A percentile compares a stretch with the other conserved stretches of the same genome.
Conservation (phyloP, 2,888 invertebrate genomes). For the Gastracanthus pulcherrimus region DNA sequence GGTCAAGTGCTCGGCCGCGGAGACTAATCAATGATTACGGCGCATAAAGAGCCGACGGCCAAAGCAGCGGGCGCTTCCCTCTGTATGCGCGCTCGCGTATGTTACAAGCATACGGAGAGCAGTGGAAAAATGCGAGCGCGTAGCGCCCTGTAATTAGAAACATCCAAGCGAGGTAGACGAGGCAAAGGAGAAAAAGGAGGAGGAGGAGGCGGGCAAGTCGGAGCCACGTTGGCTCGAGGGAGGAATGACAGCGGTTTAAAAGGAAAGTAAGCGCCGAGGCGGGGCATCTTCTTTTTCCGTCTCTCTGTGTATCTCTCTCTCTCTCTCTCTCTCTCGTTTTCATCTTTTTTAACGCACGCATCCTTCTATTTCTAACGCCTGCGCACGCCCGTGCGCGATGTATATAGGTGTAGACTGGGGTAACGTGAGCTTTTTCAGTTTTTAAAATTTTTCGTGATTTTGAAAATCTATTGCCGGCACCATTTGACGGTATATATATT, state of each 20-base stretch:
- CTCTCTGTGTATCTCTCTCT: too few species aligned
- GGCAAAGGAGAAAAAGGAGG: constrained; percentile 13
- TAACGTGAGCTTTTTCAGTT: too few species aligned
- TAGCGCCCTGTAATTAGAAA: constrained; percentile 64
- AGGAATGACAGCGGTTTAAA: constrained; percentile 43
- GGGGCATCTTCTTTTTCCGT: constrained; percentile 42
- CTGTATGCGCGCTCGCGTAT: too few species aligned
- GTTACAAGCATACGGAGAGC: background rate
- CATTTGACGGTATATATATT: too few species aligned
- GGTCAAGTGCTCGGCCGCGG: background rate
- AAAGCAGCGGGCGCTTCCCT: too few species aligned
- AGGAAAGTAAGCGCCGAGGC: constrained; percentile 54
- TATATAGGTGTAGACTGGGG: too few species aligned
- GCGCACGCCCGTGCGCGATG: too few species aligned
- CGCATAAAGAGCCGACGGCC: background rate
- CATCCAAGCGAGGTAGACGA: constrained; percentile 40
- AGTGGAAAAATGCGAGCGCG: constrained; percentile 17
- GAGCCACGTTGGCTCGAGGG: background rate
- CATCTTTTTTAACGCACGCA: background rate
- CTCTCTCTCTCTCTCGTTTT: background rate
- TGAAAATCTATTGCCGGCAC: too few species aligned
- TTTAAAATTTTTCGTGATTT: too few species aligned
- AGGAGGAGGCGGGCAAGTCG: background rate
- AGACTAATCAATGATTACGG: constrained; percentile 25
- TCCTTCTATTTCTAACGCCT: background rate